Percentiles rank a stretch among this genome's conserved stretches.
phyloP scores from a whole-genome alignment of 2,888 invertebrate genomes.

The Brachyopa scutellaris region DNA sequence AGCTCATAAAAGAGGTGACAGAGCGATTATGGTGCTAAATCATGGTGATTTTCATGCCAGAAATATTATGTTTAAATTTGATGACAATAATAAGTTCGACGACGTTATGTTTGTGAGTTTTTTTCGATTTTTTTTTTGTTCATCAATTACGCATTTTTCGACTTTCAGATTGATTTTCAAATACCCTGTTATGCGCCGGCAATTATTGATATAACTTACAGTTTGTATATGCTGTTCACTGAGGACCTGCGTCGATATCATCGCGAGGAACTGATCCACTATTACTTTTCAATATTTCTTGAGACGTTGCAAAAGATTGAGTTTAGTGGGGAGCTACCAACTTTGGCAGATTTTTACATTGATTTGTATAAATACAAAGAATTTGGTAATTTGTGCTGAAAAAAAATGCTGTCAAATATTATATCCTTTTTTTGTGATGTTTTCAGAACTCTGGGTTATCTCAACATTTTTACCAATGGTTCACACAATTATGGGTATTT shows the following conservation, averaged over 20 bases:
- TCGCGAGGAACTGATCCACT: constrained; percentile 45
- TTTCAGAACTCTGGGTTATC: constrained; percentile 36
- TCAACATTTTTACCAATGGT: constrained; percentile 39
- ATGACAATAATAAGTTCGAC: neutral
- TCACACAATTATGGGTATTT: neutral
- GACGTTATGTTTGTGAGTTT: constrained; percentile 50
- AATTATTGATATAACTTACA: constrained; percentile 30
- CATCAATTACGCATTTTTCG: neutral
- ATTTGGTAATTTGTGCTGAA: constrained; percentile 9
- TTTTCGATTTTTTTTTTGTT: no score
- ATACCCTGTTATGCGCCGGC: constrained; percentile 40
- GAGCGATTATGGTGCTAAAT: constrained; percentile 43
- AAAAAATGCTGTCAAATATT: neutral
- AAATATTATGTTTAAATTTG: constrained; percentile 46
- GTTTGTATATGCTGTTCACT: constrained; percentile 14
- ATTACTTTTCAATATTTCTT: constrained; percentile 44
- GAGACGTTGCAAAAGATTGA: constrained; percentile 35
- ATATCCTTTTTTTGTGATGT: neutral
- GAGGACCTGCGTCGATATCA: constrained; percentile 26
- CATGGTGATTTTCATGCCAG: constrained; percentile 50
- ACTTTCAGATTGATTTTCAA: constrained; percentile 46
- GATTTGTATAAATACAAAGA: constrained; percentile 12
- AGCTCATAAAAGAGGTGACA: neutral
- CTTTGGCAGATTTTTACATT: constrained; percentile 20
- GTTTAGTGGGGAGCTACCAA: constrained; percentile 20